phyloP scores from a whole-genome alignment of 2,797 vertebrate species.

The Harpagifer antarcticus region DNA sequence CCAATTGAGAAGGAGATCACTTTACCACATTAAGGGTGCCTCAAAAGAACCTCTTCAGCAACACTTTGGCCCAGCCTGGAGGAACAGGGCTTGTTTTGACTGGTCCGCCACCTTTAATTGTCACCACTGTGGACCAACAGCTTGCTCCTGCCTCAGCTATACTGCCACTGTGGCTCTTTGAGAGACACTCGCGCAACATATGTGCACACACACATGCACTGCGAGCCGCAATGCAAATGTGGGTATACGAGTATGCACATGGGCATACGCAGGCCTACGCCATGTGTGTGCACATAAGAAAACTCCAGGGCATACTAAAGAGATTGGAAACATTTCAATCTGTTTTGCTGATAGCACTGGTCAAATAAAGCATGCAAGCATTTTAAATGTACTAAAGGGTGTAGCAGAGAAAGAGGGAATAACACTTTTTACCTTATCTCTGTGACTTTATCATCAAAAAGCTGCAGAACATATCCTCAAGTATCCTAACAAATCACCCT shows the following conservation, averaged over 20 bases:
- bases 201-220: conserved; percentile 15
- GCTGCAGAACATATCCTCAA: neutral
- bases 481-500: neutral
- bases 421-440: conserved; percentile 16
- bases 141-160: conserved; percentile 63
- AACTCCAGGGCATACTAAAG: conserved; percentile 16
- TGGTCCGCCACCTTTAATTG: conserved; percentile 86
- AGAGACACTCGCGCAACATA: conserved; percentile 33
- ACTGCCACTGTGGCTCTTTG: conserved; percentile 36
- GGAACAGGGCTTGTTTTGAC: conserved; percentile 87
- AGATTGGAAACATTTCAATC: conserved; percentile 33
- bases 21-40: conserved; percentile 85
- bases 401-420: conserved; percentile 1
- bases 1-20: conserved; percentile 86
- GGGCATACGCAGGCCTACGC: neutral
- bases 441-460: conserved; percentile 20
- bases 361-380: conserved; percentile 39
- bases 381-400: conserved; percentile 9
- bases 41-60: conserved; percentile 88
- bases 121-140: conserved; percentile 74
- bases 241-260: neutral
- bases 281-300: neutral
- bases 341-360: conserved; percentile 43
- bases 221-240: conserved; percentile 4
- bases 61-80: conserved; percentile 81